Evolutionary conservation across 2,113 vertebrate species (phyloP).

Genomic region (Eulemur macaco): DNA sequence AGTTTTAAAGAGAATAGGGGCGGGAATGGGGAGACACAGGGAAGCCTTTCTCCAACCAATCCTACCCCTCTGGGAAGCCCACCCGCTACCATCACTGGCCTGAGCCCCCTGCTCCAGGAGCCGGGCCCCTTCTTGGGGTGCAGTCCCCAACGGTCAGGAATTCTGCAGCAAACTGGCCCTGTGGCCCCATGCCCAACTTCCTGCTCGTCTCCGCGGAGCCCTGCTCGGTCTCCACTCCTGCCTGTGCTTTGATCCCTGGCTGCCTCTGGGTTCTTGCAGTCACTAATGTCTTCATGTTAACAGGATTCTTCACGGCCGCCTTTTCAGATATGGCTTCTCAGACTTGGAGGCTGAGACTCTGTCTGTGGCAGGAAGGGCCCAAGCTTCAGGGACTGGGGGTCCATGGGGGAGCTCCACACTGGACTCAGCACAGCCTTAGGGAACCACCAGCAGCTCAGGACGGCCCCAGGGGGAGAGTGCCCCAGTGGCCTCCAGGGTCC

Average conservation of each 20-base stretch:
- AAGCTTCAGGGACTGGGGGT: not conserved
- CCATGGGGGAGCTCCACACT: not conserved
- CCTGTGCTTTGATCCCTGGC: not conserved
- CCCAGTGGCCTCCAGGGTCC: not conserved
- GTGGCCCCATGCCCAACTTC: not conserved
- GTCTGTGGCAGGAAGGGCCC: not conserved
- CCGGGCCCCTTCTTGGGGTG: not conserved
- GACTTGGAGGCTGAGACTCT: not conserved
- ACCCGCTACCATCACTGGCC: not conserved
- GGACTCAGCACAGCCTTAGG: not conserved
- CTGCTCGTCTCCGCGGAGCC: not conserved
- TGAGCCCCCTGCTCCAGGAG: not conserved
- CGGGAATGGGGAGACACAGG: not conserved
- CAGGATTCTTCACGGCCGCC: not conserved
- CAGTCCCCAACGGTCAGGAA: not conserved
- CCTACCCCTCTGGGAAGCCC: not conserved
- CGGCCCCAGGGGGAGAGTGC: not conserved
- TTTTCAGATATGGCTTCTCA: conserved; percentile 4
- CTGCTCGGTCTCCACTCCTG: not conserved
- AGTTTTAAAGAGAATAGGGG: not conserved
- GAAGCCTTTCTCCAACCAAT: conserved; percentile 2
- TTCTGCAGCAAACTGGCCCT: not conserved
- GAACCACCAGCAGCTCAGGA: not conserved
- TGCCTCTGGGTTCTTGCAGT: not conserved
- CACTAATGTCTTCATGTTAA: not conserved